Percentiles rank a stretch among this genome's conserved stretches.
Evolutionary conservation across 2,797 vertebrate species (phyloP).

Genomic region (Urosaurus nigricauda): DNA sequence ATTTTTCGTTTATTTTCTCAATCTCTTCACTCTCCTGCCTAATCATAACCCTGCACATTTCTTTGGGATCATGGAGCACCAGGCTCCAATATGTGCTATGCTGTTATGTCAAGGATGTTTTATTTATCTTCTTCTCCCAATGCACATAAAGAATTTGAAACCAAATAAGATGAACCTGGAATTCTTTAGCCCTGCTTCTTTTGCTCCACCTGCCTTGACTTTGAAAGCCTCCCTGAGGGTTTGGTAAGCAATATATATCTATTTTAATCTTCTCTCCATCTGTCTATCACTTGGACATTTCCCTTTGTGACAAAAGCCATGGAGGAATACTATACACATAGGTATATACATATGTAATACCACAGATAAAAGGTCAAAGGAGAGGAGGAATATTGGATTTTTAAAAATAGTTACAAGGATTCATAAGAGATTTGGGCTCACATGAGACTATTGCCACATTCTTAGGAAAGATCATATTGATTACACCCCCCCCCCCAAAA

Average conservation of each 20-base stretch:
- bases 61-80: background rate
- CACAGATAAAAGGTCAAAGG: conserved; percentile 23
- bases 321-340: background rate
- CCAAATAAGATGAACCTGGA: background rate
- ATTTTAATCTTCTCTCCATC: conserved; percentile 10
- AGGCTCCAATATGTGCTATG: background rate
- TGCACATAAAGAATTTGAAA: background rate
- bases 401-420: conserved; percentile 56
- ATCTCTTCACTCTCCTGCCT: background rate
- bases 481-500: conserved; percentile 35
- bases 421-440: conserved; percentile 68
- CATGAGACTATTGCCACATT: conserved; percentile 75
- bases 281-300: background rate
- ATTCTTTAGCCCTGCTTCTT: conserved; percentile 3
- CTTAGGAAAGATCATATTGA: conserved; percentile 81
- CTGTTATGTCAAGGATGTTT: background rate
- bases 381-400: conserved; percentile 45
- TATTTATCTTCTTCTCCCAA: background rate
- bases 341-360: conserved; percentile 16
- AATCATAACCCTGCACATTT: background rate
- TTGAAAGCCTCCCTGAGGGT: conserved; percentile 28
- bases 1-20: background rate
- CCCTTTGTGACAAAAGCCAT: accelerated
- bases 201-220: conserved; percentile 52
- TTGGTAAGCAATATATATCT: conserved; percentile 12